Percentiles rank a stretch among this genome's conserved stretches.
Conservation (phyloP, 2,797 vertebrate species). For the Toxotes lorentzi region DNA sequence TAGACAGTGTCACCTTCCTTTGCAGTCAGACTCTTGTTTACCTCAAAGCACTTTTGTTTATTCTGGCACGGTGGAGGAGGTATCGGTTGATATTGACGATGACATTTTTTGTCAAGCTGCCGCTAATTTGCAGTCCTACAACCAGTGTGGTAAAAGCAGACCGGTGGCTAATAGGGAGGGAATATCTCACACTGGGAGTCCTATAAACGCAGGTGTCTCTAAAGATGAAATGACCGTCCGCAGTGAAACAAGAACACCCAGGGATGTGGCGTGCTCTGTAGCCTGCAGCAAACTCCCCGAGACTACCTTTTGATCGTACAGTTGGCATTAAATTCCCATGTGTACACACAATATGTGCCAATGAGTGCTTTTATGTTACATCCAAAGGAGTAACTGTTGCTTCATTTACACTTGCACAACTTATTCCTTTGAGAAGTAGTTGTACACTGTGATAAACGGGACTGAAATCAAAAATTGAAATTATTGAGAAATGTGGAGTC, state of each 20-base stretch:
- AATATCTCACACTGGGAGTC: constrained; percentile 73
- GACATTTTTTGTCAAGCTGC: constrained; percentile 67
- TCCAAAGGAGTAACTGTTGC: constrained; percentile 55
- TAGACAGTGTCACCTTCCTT: constrained; percentile 76
- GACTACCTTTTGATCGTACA: constrained; percentile 49
- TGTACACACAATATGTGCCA: constrained; percentile 40
- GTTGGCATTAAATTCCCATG: constrained; percentile 11
- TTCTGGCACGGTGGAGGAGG: constrained; percentile 53
- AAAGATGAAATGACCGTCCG: constrained; percentile 66
- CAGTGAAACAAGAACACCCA: constrained; percentile 73
- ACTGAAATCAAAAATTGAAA: constrained; percentile 20
- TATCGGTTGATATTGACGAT: constrained; percentile 63
- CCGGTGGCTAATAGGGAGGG: constrained; percentile 81
- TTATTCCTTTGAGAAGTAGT: constrained; percentile 48
- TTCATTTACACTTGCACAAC: constrained; percentile 46
- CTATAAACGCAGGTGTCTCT: constrained; percentile 55
- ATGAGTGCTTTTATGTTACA: constrained; percentile 56
- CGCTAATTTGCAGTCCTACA: constrained; percentile 69
- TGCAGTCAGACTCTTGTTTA: constrained; percentile 71
- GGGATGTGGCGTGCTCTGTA: constrained; percentile 52
- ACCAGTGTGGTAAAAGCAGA: constrained; percentile 76
- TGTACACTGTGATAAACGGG: constrained; percentile 52
- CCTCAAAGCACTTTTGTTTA: constrained; percentile 64
- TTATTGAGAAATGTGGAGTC: background rate
- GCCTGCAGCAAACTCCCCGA: constrained; percentile 66